Evolutionary conservation across 2,888 invertebrate genomes (phyloP), one percentile per base, ranked within the genome.

Genomic region (Lepidocyrtinus sp.): DNA sequence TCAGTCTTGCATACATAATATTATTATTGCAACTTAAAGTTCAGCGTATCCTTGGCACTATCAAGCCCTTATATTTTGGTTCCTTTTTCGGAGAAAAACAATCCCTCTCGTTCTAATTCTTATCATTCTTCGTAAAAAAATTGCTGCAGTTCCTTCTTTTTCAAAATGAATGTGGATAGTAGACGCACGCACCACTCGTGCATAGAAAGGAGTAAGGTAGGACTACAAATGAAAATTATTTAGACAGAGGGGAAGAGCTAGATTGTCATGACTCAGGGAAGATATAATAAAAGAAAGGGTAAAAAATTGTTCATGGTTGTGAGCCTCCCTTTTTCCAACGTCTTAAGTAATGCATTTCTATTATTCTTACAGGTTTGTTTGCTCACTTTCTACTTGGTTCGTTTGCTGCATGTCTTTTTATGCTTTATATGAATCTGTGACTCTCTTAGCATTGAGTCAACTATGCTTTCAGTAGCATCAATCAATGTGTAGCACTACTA

Each of bases 331-430:
- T 68, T 27, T 36, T 67, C 19, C 21, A 45, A 59, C 19, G 55
- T 50, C 36, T 36, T 36, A 36, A 36, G 36, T 71, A 72, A 72
- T 72, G 68, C 72, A 72, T 62, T 78, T n/a, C 72, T 78, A 72
- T 77, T 72, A 78, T 78, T 78, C 76, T 76, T 69, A 55, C 68
- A 69, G 69, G 72, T 36, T 72, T 72, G 72, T 72, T 72, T 72
- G 72, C 72, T 72, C 45, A 25, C 70, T 70, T 21, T 55, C 70
- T 70, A 26, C 36, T 1, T 19, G 17, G 7, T 19, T 45, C 45
- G 22, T 45, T 21, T 36, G 27, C 25, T 55, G n/a, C 50, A 50
- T 45, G 7, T 63, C 25, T 62, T 50, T 64, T 5, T 36, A 36
- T 36, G 36, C 5, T 12, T 36, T 36, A 7, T 36, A 7, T 12